phyloP scores from a whole-genome alignment of 2,113 vertebrate species.

The Plecturocebus donacophilus region DNA sequence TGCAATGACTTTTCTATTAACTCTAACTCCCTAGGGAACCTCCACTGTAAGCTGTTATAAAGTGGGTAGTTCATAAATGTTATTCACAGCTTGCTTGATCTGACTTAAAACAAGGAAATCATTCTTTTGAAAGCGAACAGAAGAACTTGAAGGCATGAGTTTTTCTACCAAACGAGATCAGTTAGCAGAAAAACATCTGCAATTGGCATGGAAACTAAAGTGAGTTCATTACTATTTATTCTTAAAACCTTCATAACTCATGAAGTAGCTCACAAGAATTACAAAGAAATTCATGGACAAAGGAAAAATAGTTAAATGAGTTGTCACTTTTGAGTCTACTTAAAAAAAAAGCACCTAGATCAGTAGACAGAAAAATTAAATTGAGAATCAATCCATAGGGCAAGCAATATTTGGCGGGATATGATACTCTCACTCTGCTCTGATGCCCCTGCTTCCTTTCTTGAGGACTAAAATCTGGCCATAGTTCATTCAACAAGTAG shows the following conservation, averaged over 20 bases:
- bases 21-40: not conserved
- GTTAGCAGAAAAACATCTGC: conserved; percentile 60
- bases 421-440: not conserved
- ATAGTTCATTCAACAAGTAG: not conserved
- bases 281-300: conserved; percentile 46
- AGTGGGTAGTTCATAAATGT: conserved; percentile 36
- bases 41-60: not conserved
- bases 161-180: conserved; percentile 62
- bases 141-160: conserved; percentile 48
- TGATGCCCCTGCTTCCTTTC: not conserved
- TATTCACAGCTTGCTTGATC: conserved; percentile 30
- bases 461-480: not conserved
- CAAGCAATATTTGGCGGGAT: not conserved
- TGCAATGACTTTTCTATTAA: conserved; percentile 27
- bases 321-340: not conserved
- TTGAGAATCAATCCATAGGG: not conserved
- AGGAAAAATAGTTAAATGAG: conserved; percentile 53
- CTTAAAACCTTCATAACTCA: conserved; percentile 68
- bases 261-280: conserved; percentile 65
- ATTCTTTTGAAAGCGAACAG: conserved; percentile 58
- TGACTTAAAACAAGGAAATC: conserved; percentile 54
- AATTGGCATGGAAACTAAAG: conserved; percentile 72
- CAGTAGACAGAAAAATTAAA: conserved; percentile 49
- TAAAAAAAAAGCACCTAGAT: not conserved
- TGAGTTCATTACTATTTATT: conserved; percentile 61